Evolutionary conservation across 2,888 invertebrate genomes (phyloP).

Genomic region (Epirrhoe tristata): DNA sequence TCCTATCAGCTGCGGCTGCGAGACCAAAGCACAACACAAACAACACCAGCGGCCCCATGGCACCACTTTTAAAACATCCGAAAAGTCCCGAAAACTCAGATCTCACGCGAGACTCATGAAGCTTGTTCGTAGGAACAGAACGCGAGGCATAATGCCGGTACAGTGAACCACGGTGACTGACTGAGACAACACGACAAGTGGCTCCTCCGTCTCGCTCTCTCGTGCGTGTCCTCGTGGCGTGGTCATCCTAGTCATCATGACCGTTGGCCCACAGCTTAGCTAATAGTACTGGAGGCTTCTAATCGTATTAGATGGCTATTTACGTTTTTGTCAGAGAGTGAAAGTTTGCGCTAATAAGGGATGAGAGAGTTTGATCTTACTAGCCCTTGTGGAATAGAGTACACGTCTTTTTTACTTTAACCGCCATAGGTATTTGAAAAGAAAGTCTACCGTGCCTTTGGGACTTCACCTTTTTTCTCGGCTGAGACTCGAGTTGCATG

Average conservation of each 20-base stretch:
- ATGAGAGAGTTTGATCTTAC: background rate
- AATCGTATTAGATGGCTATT: constrained; percentile 40
- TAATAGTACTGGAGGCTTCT: constrained; percentile 36
- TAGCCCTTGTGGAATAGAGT: background rate
- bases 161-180: constrained; percentile 52
- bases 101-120: constrained; percentile 71
- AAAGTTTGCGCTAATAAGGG: constrained; percentile 23
- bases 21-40: constrained; percentile 70
- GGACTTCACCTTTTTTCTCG: too few species aligned
- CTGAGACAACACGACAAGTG: constrained; percentile 62
- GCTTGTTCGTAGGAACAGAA: constrained; percentile 54
- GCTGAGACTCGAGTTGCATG: too few species aligned
- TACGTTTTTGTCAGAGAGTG: constrained; percentile 36
- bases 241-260: constrained; percentile 65
- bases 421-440: too few species aligned
- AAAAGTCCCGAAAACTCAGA: constrained; percentile 55
- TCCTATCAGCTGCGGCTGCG: constrained; percentile 65
- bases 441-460: too few species aligned
- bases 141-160: constrained; percentile 73
- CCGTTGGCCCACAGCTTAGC: constrained; percentile 54
- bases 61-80: constrained; percentile 61
- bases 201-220: constrained; percentile 63
- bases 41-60: constrained; percentile 73
- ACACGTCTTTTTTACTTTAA: background rate
- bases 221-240: constrained; percentile 58